phyloP scores from a whole-genome alignment of 2,888 invertebrate genomes.

The Philaethria dido region DNA sequence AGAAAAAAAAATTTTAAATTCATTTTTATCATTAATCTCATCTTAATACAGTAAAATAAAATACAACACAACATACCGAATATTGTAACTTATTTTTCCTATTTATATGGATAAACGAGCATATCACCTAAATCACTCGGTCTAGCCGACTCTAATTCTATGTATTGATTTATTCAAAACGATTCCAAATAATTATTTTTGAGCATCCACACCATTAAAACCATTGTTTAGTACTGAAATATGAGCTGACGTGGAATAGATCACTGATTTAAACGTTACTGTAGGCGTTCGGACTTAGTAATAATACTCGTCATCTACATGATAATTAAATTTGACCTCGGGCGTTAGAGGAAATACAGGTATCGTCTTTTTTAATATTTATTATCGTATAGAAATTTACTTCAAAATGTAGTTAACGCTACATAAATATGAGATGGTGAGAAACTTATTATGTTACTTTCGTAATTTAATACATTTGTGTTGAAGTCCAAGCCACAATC shows the following conservation, averaged over 20 bases:
- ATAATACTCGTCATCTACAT: slow-evolving; percentile 66
- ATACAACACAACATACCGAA: slow-evolving; percentile 14
- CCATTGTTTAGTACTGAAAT: slow-evolving; percentile 77
- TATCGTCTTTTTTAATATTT: slow-evolving; percentile 61
- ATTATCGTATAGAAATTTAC: slow-evolving; percentile 66
- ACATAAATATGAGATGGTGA: slow-evolving; percentile 40
- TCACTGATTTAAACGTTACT: slow-evolving; percentile 68
- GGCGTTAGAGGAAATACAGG: slow-evolving; percentile 66
- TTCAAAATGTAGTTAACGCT: slow-evolving; percentile 72
- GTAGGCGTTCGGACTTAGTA: slow-evolving; percentile 64
- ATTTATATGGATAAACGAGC: slow-evolving; percentile 63
- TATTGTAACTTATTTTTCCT: slow-evolving; percentile 39
- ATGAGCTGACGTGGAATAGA: slow-evolving; percentile 54
- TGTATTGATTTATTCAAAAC: slow-evolving; percentile 80
- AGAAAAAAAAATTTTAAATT: too few relatives aligned
- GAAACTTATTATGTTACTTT: slow-evolving; percentile 17
- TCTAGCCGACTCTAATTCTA: slow-evolving; percentile 70
- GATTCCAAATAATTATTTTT: slow-evolving; percentile 76
- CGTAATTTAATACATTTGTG: not conserved
- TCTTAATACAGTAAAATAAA: slow-evolving; percentile 6
- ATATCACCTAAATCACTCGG: slow-evolving; percentile 75
- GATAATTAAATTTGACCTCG: slow-evolving; percentile 82
- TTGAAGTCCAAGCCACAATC: too few relatives aligned
- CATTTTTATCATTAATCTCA: slow-evolving; percentile 12
- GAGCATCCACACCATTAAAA: slow-evolving; percentile 75